Conservation (phyloP, 2,797 vertebrate genomes). For the Notoglanidium macrostoma region DNA sequence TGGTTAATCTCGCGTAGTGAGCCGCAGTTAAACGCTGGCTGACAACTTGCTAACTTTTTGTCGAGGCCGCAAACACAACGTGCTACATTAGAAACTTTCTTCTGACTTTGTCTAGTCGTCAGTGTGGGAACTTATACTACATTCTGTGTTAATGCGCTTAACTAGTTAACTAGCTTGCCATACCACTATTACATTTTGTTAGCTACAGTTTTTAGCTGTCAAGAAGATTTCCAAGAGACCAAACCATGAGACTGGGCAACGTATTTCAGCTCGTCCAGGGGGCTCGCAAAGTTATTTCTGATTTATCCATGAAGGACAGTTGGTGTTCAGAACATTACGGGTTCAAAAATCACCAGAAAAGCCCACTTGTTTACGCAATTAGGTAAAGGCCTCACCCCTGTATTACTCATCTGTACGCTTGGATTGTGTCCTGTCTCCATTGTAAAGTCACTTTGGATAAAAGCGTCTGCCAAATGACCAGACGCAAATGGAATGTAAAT, state of each 20-base stretch:
- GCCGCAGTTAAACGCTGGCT: not conserved
- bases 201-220: not conserved
- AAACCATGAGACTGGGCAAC: not conserved
- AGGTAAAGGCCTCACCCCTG: not conserved
- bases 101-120: not conserved
- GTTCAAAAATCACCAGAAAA: not conserved
- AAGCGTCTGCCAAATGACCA: slow-evolving; percentile 5
- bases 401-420: not conserved
- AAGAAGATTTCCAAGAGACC: not conserved
- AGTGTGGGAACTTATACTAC: not conserved
- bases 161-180: not conserved
- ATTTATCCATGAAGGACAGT: too few species aligned
- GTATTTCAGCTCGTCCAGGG: not conserved
- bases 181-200: not conserved
- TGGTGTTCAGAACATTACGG: not conserved
- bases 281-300: not conserved
- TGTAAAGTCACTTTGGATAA: slow-evolving; percentile 22
- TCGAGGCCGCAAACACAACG: not conserved
- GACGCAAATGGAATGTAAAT: slow-evolving; percentile 29
- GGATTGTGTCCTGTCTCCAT: not conserved
- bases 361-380: not conserved
- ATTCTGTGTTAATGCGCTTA: too few species aligned
- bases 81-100: not conserved
- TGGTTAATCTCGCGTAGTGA: too few species aligned
- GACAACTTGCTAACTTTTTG: not conserved